phyloP scores from a whole-genome alignment of 1,140 invertebrate species.

The Ladona fulva region DNA sequence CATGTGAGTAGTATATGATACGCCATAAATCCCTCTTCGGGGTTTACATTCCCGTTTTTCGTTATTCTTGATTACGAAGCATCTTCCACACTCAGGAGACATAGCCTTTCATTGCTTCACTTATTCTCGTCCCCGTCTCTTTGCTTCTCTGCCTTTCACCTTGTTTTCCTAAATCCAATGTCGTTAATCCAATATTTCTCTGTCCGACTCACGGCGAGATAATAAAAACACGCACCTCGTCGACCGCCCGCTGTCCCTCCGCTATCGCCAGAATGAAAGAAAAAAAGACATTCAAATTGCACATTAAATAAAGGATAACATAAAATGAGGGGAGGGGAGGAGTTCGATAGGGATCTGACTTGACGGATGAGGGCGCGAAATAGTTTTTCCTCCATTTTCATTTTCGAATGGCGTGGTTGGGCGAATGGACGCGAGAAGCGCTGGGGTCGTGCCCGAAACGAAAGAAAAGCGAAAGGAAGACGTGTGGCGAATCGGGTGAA shows the following conservation, averaged over 20 bases:
- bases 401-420: too few relatives aligned
- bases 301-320: slow-evolving; percentile 8
- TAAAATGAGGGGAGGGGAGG: background rate
- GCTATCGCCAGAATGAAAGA: background rate
- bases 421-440: background rate
- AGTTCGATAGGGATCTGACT: background rate
- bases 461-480: background rate
- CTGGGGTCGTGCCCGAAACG: background rate
- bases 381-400: background rate
- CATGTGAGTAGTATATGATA: too few relatives aligned
- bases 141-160: background rate
- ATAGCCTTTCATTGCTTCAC: too few relatives aligned
- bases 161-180: background rate
- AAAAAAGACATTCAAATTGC: slow-evolving; percentile 3
- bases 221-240: slow-evolving; percentile 1
- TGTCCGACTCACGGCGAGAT: background rate
- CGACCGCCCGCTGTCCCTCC: background rate
- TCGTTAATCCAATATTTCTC: background rate
- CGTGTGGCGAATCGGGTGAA: background rate
- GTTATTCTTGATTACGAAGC: too few relatives aligned
- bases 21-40: too few relatives aligned
- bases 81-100: too few relatives aligned
- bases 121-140: too few relatives aligned
- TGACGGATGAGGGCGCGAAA: background rate
- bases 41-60: too few relatives aligned